Percentiles rank a stretch among this genome's conserved stretches.
Evolutionary conservation across 2,888 invertebrate genomes (phyloP).

Genomic region (Tolmerus cingulatus): DNA sequence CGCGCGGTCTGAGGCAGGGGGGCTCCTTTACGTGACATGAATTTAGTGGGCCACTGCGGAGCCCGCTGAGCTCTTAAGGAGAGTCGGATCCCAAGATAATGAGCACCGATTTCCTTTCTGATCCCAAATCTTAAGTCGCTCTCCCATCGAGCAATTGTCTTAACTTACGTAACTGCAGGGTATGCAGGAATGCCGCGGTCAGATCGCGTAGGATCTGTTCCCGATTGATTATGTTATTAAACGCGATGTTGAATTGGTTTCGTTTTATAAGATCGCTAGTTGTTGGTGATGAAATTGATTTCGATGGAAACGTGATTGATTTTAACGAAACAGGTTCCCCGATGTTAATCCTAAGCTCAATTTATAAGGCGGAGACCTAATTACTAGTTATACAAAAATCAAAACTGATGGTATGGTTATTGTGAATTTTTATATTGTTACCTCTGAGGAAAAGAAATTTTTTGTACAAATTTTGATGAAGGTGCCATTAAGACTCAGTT

Average conservation of each 20-base stretch:
- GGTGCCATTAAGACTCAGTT: too few species aligned
- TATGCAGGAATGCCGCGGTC: background rate
- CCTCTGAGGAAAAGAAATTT: too few species aligned
- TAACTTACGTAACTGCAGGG: background rate
- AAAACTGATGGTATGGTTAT: too few species aligned
- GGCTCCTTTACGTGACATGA: conserved; percentile 25
- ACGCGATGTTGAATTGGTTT: background rate
- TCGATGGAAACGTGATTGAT: background rate
- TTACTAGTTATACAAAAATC: too few species aligned
- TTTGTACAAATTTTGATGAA: too few species aligned
- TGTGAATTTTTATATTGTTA: too few species aligned
- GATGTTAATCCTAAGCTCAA: background rate
- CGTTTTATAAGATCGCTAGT: background rate
- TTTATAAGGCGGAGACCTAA: background rate
- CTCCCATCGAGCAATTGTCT: background rate
- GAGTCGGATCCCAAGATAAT: background rate
- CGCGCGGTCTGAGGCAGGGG: background rate
- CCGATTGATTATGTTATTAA: background rate
- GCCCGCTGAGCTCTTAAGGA: background rate
- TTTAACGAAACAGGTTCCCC: background rate
- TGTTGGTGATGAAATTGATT: background rate
- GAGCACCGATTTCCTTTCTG: background rate
- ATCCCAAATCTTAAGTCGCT: background rate
- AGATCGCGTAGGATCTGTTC: background rate
- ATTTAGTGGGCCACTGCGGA: background rate